A percentile compares a stretch with the other conserved stretches of the same genome.
Conservation (phyloP, 2,113 vertebrate species). For the Cavia aperea region DNA sequence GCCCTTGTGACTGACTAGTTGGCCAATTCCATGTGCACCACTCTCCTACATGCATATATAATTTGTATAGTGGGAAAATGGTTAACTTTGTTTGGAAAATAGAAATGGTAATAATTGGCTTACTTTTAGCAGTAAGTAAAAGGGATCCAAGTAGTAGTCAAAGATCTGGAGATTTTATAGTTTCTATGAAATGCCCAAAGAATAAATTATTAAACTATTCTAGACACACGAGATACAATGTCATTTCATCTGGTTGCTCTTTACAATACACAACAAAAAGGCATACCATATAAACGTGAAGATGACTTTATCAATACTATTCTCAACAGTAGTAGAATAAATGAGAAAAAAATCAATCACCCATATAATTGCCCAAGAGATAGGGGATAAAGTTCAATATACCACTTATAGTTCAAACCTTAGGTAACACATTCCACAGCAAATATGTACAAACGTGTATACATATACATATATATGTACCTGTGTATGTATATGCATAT, state of each 20-base stretch:
- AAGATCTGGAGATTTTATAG: neutral
- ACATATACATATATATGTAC: neutral
- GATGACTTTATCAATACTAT: neutral
- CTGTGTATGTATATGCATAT: neutral
- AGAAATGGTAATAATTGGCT: neutral
- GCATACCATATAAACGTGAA: neutral
- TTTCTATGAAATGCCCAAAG: neutral
- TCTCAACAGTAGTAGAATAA: neutral
- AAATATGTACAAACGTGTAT: neutral
- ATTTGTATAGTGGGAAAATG: neutral
- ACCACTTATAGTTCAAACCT: neutral
- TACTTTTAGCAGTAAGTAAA: neutral
- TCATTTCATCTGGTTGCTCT: neutral
- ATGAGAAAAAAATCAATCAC: neutral
- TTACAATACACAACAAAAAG: neutral
- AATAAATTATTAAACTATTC: neutral
- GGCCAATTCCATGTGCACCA: neutral
- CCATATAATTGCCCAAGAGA: neutral
- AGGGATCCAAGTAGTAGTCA: neutral
- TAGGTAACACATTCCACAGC: neutral
- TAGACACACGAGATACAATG: neutral
- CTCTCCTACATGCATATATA: neutral
- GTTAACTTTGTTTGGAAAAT: neutral
- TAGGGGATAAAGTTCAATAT: neutral
- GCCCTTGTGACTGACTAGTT: neutral